These are phyloP conservation scores for Tenthredo livida DNA, from an alignment of 2,888 invertebrate genomes.

Conservation along the genomic window DNA sequence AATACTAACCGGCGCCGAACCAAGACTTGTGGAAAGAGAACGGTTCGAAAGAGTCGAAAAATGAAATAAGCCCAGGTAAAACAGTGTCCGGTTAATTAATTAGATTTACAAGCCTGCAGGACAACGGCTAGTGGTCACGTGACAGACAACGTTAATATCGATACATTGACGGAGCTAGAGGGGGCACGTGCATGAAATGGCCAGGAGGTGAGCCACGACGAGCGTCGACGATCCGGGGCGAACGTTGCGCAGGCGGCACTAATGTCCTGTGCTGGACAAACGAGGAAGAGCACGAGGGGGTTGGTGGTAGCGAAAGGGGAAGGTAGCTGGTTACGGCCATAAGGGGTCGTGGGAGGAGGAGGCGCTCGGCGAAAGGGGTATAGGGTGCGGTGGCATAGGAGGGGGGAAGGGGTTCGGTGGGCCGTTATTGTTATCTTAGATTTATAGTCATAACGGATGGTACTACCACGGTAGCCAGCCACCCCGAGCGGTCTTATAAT, in stretches of 20 bases:
- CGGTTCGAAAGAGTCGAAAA: background rate
- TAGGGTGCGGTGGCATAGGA: slow-evolving; percentile 57
- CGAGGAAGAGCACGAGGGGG: slow-evolving; percentile 57
- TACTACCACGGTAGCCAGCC: slow-evolving; percentile 77
- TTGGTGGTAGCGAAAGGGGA: slow-evolving; percentile 55
- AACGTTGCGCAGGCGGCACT: slow-evolving; percentile 70
- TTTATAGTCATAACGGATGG: slow-evolving; percentile 79
- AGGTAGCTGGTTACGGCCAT: slow-evolving; percentile 55
- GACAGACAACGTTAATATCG: slow-evolving; percentile 54
- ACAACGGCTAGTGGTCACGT: slow-evolving; percentile 8
- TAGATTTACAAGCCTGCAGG: background rate
- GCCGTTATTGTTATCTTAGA: slow-evolving; percentile 78
- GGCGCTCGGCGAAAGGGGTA: slow-evolving; percentile 27
- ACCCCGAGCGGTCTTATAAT: slow-evolving; percentile 78
- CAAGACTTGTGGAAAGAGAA: background rate
- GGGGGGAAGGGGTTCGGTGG: slow-evolving; percentile 64
- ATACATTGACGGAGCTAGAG: slow-evolving; percentile 58
- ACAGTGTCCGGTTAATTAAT: background rate
- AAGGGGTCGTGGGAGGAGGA: slow-evolving; percentile 52
- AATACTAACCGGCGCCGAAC: background rate
- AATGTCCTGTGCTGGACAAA: slow-evolving; percentile 70
- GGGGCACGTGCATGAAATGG: slow-evolving; percentile 73
- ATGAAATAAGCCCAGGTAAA: background rate
- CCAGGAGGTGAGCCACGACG: slow-evolving; percentile 63
- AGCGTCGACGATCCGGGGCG: slow-evolving; percentile 58